Evolutionary conservation across 2,888 invertebrate species (phyloP).

Genomic region (Leucophenga maculata): DNA sequence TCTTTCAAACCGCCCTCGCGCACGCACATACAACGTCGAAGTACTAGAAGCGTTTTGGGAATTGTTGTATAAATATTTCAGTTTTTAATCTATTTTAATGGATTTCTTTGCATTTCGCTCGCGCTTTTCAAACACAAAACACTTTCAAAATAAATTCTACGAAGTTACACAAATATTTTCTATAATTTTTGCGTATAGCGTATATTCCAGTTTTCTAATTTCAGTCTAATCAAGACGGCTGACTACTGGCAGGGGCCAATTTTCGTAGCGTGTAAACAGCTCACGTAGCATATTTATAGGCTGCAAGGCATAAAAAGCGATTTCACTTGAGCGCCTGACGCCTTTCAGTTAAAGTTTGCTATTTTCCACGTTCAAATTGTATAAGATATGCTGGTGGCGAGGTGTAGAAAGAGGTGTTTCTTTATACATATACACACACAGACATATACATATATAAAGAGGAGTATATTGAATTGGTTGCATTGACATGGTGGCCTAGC

Average conservation of each 20-base stretch:
- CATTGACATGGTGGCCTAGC: too few species aligned
- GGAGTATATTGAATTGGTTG: too few species aligned
- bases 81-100: constrained; percentile 68
- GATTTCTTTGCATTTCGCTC: constrained; percentile 37
- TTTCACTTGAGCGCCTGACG: constrained; percentile 50
- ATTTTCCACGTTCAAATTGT: constrained; percentile 5
- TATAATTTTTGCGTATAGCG: constrained; percentile 48
- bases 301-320: constrained; percentile 65
- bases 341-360: constrained; percentile 53
- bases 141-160: constrained; percentile 21
- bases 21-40: background rate
- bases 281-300: constrained; percentile 67
- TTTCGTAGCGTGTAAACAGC: constrained; percentile 49
- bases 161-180: constrained; percentile 34
- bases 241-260: constrained; percentile 56
- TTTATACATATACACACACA: background rate
- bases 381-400: background rate
- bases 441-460: background rate
- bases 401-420: background rate
- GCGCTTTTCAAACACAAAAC: constrained; percentile 19
- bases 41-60: constrained; percentile 5
- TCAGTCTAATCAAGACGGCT: constrained; percentile 40
- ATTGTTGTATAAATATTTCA: constrained; percentile 62
- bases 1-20: background rate
- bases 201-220: constrained; percentile 55